A percentile compares a stretch with the other conserved stretches of the same genome.
Evolutionary conservation across 2,113 vertebrate species (phyloP).

Genomic region (Oceanodroma tethys): DNA sequence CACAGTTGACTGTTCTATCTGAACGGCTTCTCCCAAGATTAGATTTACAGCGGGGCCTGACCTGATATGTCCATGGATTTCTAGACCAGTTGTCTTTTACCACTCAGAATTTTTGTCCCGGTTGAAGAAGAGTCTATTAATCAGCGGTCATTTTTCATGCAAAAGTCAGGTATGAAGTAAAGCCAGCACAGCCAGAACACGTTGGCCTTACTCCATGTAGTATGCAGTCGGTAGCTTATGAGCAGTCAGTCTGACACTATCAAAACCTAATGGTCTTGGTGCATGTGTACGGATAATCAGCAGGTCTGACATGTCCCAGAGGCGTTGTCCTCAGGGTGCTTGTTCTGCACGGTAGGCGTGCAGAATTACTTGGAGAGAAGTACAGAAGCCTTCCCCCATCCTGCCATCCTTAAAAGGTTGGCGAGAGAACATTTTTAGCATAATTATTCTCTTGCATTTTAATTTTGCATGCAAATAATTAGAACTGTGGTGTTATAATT

Average conservation of each 20-base stretch:
- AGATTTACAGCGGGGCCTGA: background rate
- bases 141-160: background rate
- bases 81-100: background rate
- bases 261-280: background rate
- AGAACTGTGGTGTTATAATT: background rate
- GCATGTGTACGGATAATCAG: background rate
- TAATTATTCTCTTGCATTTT: conserved; percentile 25
- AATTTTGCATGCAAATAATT: conserved; percentile 45
- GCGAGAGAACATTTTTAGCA: conserved; percentile 12
- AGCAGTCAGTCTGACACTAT: background rate
- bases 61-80: background rate
- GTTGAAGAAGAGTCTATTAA: background rate
- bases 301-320: background rate
- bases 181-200: background rate
- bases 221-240: background rate
- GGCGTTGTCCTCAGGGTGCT: background rate
- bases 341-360: background rate
- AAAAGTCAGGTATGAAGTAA: background rate
- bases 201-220: background rate
- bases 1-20: background rate
- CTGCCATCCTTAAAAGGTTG: background rate
- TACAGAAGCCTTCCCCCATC: background rate
- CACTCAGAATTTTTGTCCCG: background rate
- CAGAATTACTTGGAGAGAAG: background rate
- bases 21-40: background rate